Evolutionary conservation across 2,888 invertebrate species (phyloP).

Genomic region (Stramonita haemastoma): DNA sequence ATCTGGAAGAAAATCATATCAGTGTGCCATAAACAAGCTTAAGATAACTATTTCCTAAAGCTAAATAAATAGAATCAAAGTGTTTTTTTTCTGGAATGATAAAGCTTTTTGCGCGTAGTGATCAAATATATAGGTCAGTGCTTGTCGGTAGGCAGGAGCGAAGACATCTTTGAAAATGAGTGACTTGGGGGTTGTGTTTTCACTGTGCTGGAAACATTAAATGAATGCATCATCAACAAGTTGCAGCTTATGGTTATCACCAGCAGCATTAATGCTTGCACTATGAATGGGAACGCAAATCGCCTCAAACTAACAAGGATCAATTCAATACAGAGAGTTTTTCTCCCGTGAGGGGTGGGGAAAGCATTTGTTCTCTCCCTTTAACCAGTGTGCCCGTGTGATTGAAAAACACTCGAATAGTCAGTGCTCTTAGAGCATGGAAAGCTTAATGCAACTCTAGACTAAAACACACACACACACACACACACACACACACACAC

Average conservation of each 20-base stretch:
- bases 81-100: neutral
- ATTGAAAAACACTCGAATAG: neutral
- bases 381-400: neutral
- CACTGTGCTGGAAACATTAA: neutral
- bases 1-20: neutral
- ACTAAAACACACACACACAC: neutral
- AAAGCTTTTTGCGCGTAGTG: constrained; percentile 1
- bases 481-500: too few relatives aligned
- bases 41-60: too few relatives aligned
- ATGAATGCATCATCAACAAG: neutral
- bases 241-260: neutral
- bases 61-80: too few relatives aligned
- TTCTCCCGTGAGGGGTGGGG: neutral
- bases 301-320: neutral
- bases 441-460: neutral
- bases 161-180: constrained; percentile 30
- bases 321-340: neutral
- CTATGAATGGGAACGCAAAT: neutral
- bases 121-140: constrained; percentile 26
- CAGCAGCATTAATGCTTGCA: neutral
- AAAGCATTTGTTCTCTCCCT: neutral
- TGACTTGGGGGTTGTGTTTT: neutral
- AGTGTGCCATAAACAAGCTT: too few relatives aligned
- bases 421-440: neutral
- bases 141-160: constrained; percentile 26